Evolutionary conservation across 2,888 invertebrate species (phyloP).

Genomic region (Eupithecia dodoneata): DNA sequence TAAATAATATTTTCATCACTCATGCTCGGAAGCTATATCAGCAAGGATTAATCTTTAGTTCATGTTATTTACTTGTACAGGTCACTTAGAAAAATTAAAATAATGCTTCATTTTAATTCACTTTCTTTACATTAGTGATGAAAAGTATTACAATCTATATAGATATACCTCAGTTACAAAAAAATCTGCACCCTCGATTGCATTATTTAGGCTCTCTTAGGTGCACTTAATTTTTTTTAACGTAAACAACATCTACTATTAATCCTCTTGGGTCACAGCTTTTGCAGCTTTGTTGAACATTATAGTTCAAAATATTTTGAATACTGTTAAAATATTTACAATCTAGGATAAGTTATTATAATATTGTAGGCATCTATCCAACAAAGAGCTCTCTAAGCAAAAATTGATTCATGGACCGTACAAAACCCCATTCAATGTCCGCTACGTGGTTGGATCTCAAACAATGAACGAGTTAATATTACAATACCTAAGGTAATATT

Average conservation of each 20-base stretch:
- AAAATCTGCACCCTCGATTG: background rate
- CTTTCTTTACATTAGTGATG: constrained; percentile 11
- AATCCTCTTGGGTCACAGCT: constrained; percentile 66
- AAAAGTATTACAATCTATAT: constrained; percentile 8
- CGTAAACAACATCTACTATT: constrained; percentile 31
- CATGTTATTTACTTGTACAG: background rate
- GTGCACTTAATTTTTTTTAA: background rate
- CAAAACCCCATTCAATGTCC: background rate
- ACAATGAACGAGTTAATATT: background rate
- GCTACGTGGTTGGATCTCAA: background rate
- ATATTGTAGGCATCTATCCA: constrained; percentile 15
- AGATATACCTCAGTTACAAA: background rate
- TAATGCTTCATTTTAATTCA: background rate
- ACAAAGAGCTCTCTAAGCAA: constrained; percentile 6
- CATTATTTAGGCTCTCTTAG: background rate
- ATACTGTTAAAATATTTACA: constrained; percentile 48
- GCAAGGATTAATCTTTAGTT: background rate
- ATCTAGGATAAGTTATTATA: constrained; percentile 18
- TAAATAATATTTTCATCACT: constrained; percentile 62
- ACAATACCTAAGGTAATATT: background rate
- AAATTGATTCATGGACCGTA: background rate
- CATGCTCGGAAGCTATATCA: background rate
- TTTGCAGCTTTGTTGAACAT: constrained; percentile 64
- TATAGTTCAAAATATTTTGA: constrained; percentile 50
- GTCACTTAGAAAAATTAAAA: background rate